Conservation (phyloP, 2,113 vertebrate species). For the Motacilla tschutschensis region DNA sequence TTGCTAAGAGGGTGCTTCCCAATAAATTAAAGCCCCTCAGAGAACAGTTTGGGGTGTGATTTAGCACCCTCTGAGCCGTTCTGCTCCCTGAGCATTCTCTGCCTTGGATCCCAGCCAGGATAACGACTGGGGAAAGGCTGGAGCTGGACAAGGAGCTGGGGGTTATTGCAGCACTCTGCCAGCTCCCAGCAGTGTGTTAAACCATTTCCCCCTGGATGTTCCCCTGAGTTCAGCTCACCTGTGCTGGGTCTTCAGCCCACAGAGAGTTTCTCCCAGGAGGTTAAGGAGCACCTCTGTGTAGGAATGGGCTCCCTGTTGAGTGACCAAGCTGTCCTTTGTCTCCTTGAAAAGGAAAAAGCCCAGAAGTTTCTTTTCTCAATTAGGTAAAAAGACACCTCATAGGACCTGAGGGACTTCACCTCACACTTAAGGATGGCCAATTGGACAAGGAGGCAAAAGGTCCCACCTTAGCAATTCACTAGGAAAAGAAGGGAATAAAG, state of each 20-base stretch:
- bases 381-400: no score
- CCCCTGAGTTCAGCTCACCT: neutral
- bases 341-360: no score
- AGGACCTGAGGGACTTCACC: no score
- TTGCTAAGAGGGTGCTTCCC: neutral
- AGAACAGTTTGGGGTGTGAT: neutral
- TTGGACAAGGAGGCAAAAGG: no score
- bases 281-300: neutral
- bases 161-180: conserved; percentile 7
- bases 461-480: no score
- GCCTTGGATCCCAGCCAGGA: neutral
- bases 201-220: neutral
- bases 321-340: no score
- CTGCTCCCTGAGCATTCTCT: conserved; percentile 1
- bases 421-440: no score
- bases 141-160: neutral
- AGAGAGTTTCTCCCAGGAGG: neutral
- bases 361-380: no score
- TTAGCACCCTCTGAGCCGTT: neutral
- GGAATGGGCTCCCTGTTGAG: no score
- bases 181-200: neutral
- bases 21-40: neutral
- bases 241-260: rapidly evolving
- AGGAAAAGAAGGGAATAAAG: no score
- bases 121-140: neutral